Conservation (phyloP, 2,797 vertebrate species). For the Coregonus sp. region DNA sequence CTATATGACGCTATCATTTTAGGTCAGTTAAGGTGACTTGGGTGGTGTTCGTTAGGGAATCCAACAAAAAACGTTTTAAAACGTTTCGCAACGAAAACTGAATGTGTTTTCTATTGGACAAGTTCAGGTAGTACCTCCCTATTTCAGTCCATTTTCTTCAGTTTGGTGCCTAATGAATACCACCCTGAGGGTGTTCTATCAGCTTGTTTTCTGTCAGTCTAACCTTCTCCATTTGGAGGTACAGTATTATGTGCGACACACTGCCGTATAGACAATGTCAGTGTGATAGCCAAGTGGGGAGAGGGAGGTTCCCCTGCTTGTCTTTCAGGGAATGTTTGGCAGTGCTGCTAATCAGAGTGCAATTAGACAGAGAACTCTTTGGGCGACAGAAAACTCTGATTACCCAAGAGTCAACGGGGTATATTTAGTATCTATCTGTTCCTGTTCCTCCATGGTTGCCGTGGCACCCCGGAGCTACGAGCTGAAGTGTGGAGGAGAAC, state of each 20-base stretch:
- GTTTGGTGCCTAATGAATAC: background rate
- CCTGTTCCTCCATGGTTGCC: conserved; percentile 52
- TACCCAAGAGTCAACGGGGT: conserved; percentile 79
- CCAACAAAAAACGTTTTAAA: too few relatives aligned
- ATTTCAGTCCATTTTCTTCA: too few relatives aligned
- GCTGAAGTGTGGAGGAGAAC: conserved; percentile 43
- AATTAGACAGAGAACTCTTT: conserved; percentile 78
- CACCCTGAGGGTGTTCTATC: background rate
- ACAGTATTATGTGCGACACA: conserved; percentile 15
- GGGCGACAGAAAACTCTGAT: conserved; percentile 74
- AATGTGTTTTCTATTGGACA: too few relatives aligned
- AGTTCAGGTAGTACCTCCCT: too few relatives aligned
- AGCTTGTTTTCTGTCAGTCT: background rate
- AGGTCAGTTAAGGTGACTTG: too few relatives aligned
- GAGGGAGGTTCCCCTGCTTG: conserved; percentile 55
- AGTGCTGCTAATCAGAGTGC: conserved; percentile 76
- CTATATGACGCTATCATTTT: background rate
- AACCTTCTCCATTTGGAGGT: conserved; percentile 45
- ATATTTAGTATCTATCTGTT: conserved; percentile 77
- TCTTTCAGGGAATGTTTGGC: conserved; percentile 62
- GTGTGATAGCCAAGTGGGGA: conserved; percentile 63
- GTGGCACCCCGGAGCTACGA: conserved; percentile 57
- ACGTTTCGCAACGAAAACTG: too few relatives aligned
- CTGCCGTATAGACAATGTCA: conserved; percentile 53
- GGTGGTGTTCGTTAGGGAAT: too few relatives aligned